Evolutionary conservation across 2,797 vertebrate species (phyloP), one percentile per base, ranked within the genome.

Genomic region (Aeoliscus strigatus): DNA sequence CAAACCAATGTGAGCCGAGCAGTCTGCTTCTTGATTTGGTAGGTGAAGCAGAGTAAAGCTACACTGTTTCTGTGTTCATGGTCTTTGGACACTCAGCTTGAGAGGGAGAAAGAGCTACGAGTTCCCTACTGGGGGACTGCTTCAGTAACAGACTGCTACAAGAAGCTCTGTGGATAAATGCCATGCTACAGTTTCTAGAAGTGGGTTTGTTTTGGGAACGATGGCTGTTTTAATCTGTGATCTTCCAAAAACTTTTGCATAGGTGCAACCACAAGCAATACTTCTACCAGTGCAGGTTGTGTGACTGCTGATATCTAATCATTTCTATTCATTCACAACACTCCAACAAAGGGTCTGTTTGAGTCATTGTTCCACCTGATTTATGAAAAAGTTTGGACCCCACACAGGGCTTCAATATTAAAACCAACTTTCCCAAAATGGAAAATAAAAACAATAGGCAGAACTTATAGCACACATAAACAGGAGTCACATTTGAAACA

Each of bases 371-470:
- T 18, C 39, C 8, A 37, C 21, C 24, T 0, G 1, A 39, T 51
- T 35, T 9, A 60, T 7, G 24, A 28, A 58, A 53, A 62, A 37
- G 37, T 29, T 37, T 67, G 62, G 67, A 80, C 76, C 71, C 68
- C 61, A 68, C 39, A 77, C 56, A 16, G 76, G 72, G 63, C 58
- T 63, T 64, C 11, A 50, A 77, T 43, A 66, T 57, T 54, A 65
- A 73, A 60, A 73, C 24, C 21, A 56, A 74, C 66, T 75, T 79
- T 73, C 68, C 76, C 59, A 81, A 77, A 80, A 79, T 51, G 70
- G 71, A 76, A 75, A 71, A 80, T 69, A 72, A 67, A 77, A 73
- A 43, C n/a, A n/a, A n/a, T 47, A 38, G 54, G 41, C 29, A 44
- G 51, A 67, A 57, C 26, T n/a, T n/a, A 55, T 8, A 48, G 26